Evolutionary conservation across 1,140 invertebrate genomes (phyloP).

Genomic region (Matsumurasca onukii): DNA sequence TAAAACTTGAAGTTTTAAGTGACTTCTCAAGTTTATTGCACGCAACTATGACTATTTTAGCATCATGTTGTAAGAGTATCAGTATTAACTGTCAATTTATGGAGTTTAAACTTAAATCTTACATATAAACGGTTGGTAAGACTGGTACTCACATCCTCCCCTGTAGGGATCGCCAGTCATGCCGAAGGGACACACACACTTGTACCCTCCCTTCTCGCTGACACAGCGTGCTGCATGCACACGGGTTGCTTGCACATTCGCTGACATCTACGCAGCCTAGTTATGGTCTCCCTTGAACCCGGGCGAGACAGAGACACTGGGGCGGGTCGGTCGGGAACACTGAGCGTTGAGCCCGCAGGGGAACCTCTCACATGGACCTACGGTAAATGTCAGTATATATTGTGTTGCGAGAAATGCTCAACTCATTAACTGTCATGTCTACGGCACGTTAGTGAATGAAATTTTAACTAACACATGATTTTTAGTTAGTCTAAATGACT

Average conservation of each 20-base stretch:
- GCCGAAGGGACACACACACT: constrained; percentile 80
- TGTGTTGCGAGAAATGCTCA: too few species aligned
- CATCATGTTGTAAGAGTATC: too few species aligned
- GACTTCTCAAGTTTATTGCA: too few species aligned
- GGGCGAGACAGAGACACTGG: constrained; percentile 80
- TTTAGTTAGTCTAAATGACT: too few species aligned
- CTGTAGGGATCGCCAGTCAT: constrained; percentile 82
- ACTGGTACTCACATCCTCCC: constrained; percentile 71
- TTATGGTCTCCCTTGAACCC: constrained; percentile 80
- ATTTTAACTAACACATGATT: too few species aligned
- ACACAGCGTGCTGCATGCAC: constrained; percentile 84
- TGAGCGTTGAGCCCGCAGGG: constrained; percentile 88
- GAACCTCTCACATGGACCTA: constrained; percentile 77
- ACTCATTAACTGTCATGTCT: too few species aligned
- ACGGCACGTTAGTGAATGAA: too few species aligned
- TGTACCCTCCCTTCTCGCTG: constrained; percentile 80
- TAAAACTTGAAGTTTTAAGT: too few species aligned
- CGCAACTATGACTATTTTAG: too few species aligned
- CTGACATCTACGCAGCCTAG: constrained; percentile 79
- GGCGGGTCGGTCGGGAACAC: constrained; percentile 89
- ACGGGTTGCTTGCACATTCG: constrained; percentile 75
- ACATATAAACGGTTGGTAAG: too few species aligned
- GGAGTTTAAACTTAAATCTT: too few species aligned
- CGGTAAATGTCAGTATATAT: not conserved
- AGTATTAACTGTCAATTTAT: too few species aligned